Percentiles rank a stretch among this genome's conserved stretches.
Evolutionary conservation across 2,113 vertebrate species (phyloP).

Genomic region (Callithrix jacchus): DNA sequence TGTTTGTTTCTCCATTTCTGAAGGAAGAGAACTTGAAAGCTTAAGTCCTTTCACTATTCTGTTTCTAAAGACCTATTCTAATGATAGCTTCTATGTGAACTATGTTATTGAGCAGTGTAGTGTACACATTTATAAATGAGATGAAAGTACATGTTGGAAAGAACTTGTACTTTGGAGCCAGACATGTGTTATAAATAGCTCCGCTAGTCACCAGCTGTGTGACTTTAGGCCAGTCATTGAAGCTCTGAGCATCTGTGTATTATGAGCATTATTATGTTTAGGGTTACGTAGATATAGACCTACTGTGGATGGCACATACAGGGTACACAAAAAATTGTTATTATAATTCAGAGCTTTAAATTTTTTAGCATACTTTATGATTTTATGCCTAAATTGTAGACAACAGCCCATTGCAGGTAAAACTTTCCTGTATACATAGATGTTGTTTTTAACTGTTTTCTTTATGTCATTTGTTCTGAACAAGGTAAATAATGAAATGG

Average conservation of each 20-base stretch:
- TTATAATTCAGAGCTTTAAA: neutral
- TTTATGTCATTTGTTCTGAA: neutral
- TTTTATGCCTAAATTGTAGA: neutral
- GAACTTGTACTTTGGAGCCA: neutral
- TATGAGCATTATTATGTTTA: neutral
- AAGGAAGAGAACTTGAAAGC: neutral
- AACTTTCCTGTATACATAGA: neutral
- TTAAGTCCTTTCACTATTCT: neutral
- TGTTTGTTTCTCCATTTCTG: neutral
- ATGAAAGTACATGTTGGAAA: neutral
- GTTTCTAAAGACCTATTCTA: neutral
- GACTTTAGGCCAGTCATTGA: neutral
- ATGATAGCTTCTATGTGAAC: neutral
- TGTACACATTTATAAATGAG: neutral
- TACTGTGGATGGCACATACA: neutral
- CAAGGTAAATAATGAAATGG: neutral
- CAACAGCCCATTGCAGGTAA: neutral
- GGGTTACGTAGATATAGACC: neutral
- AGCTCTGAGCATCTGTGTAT: neutral
- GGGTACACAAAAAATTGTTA: neutral
- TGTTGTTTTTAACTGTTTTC: neutral
- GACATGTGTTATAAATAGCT: neutral
- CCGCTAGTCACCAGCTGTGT: neutral
- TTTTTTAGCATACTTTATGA: neutral
- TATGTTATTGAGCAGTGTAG: neutral